phyloP scores from a whole-genome alignment of 2,888 invertebrate genomes.

The Zaprionus lineosus region DNA sequence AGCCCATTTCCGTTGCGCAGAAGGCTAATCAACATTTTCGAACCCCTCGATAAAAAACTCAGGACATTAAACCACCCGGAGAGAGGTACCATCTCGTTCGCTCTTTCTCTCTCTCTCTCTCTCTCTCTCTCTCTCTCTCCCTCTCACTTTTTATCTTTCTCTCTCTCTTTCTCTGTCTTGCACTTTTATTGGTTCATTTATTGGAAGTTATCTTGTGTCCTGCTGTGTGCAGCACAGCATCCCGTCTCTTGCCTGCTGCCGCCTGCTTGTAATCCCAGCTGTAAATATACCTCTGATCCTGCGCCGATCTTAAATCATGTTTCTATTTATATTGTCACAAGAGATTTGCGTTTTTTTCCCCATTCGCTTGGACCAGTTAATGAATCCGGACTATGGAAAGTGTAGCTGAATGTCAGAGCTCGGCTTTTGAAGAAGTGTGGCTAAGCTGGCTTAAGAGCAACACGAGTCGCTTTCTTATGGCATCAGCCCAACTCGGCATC shows the following conservation, averaged over 20 bases:
- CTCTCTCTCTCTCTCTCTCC: too few relatives aligned
- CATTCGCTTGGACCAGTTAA: slow-evolving; percentile 12
- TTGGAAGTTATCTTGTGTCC: slow-evolving; percentile 29
- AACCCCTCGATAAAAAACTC: slow-evolving; percentile 55
- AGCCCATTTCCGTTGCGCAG: slow-evolving; percentile 77
- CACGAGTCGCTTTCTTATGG: slow-evolving; percentile 39
- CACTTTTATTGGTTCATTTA: too few relatives aligned
- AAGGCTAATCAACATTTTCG: slow-evolving; percentile 73
- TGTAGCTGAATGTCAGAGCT: slow-evolving; percentile 7
- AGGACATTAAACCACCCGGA: too few relatives aligned
- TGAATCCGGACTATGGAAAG: slow-evolving; percentile 35
- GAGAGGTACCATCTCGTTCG: too few relatives aligned
- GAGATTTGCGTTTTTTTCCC: slow-evolving; percentile 72
- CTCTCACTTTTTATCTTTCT: neutral
- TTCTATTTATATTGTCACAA: slow-evolving; percentile 82
- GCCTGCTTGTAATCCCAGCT: slow-evolving; percentile 78
- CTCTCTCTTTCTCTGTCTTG: neutral
- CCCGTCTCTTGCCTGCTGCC: slow-evolving; percentile 10
- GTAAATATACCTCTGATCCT: slow-evolving; percentile 81
- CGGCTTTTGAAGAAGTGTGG: slow-evolving; percentile 61
- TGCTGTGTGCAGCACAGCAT: slow-evolving; percentile 41
- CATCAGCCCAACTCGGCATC: slow-evolving; percentile 8
- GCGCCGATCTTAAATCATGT: slow-evolving; percentile 80
- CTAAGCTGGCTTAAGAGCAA: slow-evolving; percentile 67
- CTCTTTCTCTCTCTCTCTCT: too few relatives aligned